Base-by-base conservation (phyloP, 2,113 vertebrate genomes). In the Abramis brama region DNA sequence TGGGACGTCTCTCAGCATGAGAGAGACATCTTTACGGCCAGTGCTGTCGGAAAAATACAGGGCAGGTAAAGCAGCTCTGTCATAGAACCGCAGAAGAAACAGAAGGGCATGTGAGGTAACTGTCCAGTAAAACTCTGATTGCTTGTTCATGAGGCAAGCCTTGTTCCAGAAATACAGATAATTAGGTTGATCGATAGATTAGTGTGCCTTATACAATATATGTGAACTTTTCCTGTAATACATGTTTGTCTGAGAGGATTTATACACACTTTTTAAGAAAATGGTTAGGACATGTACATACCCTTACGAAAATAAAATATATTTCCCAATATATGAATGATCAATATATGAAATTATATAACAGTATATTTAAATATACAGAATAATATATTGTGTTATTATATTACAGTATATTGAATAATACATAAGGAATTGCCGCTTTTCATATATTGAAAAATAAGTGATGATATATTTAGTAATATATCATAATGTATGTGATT, bases 1-100 rank as follows among this genome's bases (percentile, higher is more conserved):
- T 93, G 90, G 91, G 92, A 93, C 88, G 89, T 91, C 92, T 91
- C 92, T 93, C 92, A 91, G 87, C 91, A 68, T 79, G 88, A 79
- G 92, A 91, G 90, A 93, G 93, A 92, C 92, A 88, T 93, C 91
- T 95, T 95, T 94, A 94, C 90, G 90, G 91, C 91, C 89, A 87
- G 80, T 85, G 77, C 91, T 86, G 57, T 45, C 19, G n/a, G 52
- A 75, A 74, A 81, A 81, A 57, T 25, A 33, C 57, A 39, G 25
- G n/a, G 59, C 79, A 82, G 84, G 80, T 78, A 59, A 75, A 30
- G 45, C 60, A 73, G 52, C 27, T 57, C 52, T 52, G 12, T 71
- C 25, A 45, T 33, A 66, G 73, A 45, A 80, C 57, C 25, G 39
- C 66, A 36, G 39, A 85, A 11, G 6, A 84, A 74, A 47, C 62